phyloP scores from a whole-genome alignment of 2,113 vertebrate species.

The Atlantisia rogersi region DNA sequence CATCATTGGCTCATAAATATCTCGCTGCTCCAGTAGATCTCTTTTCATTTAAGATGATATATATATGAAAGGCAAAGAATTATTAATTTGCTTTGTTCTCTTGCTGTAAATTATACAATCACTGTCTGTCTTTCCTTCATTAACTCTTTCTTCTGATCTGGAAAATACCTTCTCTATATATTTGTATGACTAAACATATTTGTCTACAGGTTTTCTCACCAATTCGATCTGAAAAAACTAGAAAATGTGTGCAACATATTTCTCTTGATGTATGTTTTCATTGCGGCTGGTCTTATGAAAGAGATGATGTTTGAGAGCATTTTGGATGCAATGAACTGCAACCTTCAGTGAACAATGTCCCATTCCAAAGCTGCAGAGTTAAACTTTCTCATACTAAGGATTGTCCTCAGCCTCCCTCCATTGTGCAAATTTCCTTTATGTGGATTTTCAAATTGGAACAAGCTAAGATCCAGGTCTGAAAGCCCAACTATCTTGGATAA shows the following conservation, averaged over 20 bases:
- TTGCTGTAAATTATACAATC: neutral
- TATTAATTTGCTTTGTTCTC: neutral
- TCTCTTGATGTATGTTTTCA: neutral
- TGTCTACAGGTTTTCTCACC: neutral
- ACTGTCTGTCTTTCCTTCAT: neutral
- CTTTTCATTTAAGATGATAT: neutral
- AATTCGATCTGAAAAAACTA: neutral
- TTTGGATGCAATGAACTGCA: neutral
- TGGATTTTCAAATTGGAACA: neutral
- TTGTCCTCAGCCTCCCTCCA: neutral
- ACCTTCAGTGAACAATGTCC: neutral
- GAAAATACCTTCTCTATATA: neutral
- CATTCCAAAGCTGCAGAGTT: neutral
- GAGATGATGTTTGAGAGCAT: neutral
- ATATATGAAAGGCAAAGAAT: neutral
- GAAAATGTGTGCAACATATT: neutral
- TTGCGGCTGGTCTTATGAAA: neutral
- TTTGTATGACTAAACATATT: neutral
- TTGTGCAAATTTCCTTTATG: neutral
- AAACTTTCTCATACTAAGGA: neutral
- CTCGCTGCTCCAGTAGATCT: neutral
- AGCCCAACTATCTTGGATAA: neutral
- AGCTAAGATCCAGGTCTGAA: neutral
- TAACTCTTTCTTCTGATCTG: neutral
- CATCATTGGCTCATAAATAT: neutral